phyloP scores from a whole-genome alignment of 2,113 vertebrate species.

The Isichthys henryi region DNA sequence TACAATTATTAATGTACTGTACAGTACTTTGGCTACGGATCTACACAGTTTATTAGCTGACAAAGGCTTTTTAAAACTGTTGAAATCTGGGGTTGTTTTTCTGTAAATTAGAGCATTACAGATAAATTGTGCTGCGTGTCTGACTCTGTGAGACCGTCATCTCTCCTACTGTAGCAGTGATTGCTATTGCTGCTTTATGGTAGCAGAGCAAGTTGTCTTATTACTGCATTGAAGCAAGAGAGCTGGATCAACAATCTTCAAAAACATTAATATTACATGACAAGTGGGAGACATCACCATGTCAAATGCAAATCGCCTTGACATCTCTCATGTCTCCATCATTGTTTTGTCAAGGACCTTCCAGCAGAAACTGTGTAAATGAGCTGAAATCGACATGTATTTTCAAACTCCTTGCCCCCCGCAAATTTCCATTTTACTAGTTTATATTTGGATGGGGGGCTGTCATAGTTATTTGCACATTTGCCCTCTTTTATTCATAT shows the following conservation, averaged over 20 bases:
- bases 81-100: slow-evolving; percentile 32
- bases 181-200: slow-evolving; percentile 26
- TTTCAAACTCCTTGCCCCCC: slow-evolving; percentile 35
- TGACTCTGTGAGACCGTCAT: slow-evolving; percentile 30
- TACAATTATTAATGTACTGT: slow-evolving; percentile 25
- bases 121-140: slow-evolving; percentile 33
- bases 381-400: slow-evolving; percentile 48
- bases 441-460: not conserved
- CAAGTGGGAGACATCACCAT: slow-evolving; percentile 58
- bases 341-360: slow-evolving; percentile 61
- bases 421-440: slow-evolving; percentile 39
- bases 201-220: slow-evolving; percentile 42
- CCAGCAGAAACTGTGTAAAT: slow-evolving; percentile 53
- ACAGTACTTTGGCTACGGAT: slow-evolving; percentile 16
- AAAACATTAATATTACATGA: slow-evolving; percentile 58
- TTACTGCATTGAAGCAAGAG: slow-evolving; percentile 45
- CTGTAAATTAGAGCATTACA: slow-evolving; percentile 42
- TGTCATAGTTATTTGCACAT: not conserved
- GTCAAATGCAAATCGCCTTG: slow-evolving; percentile 60
- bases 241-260: slow-evolving; percentile 44
- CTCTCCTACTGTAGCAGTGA: slow-evolving; percentile 33
- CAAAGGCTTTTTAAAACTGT: slow-evolving; percentile 31
- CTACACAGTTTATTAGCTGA: slow-evolving; percentile 32
- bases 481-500: not conserved
- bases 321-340: slow-evolving; percentile 56